Percentiles rank a stretch among this genome's conserved stretches.
Conservation (phyloP, 2,113 vertebrate genomes). For the Barnardius zonarius region DNA sequence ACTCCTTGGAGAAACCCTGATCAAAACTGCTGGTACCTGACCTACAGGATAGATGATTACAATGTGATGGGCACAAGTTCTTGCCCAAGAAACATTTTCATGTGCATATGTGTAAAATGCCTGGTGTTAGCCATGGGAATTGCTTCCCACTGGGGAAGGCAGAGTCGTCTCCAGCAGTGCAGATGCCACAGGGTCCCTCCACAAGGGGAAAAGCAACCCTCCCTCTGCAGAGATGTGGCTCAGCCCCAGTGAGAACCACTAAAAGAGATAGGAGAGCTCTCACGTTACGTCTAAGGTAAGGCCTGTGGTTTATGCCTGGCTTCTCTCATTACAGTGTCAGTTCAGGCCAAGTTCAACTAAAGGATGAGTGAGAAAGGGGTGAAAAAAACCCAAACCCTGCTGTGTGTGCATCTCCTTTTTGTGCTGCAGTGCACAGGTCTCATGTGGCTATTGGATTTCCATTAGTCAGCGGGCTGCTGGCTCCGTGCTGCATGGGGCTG, state of each 20-base stretch:
- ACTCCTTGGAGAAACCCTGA: background rate
- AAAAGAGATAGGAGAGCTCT: background rate
- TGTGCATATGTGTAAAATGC: background rate
- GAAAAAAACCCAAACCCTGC: background rate
- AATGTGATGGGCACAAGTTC: background rate
- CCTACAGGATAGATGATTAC: background rate
- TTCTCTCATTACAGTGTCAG: background rate
- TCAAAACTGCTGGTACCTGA: background rate
- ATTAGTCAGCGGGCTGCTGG: background rate
- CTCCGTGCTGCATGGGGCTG: background rate
- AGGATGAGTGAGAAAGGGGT: background rate
- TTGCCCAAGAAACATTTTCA: background rate
- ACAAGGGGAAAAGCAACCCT: rapidly evolving
- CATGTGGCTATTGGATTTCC: background rate
- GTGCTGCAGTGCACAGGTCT: background rate
- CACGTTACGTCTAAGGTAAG: background rate
- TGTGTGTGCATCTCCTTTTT: background rate
- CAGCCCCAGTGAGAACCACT: background rate
- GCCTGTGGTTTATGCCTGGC: background rate
- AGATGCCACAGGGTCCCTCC: background rate
- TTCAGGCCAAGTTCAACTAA: background rate
- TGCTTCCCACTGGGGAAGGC: rapidly evolving
- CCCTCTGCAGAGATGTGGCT: background rate
- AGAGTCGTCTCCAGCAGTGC: background rate
- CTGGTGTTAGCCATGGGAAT: background rate